Conservation (phyloP, 2,888 invertebrate species). For the Trachelus stipa region DNA sequence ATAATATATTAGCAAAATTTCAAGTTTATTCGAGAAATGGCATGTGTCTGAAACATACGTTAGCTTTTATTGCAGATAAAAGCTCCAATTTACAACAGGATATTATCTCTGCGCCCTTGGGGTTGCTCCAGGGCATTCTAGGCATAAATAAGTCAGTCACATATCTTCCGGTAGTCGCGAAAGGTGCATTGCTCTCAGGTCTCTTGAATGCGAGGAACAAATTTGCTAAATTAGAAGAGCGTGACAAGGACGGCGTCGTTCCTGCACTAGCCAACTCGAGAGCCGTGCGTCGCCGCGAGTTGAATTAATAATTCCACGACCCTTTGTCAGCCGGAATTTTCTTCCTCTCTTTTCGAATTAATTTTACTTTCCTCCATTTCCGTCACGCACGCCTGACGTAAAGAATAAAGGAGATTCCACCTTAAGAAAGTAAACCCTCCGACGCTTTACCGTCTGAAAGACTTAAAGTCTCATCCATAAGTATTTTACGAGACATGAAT, state of each 20-base stretch:
- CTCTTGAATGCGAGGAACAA: constrained; percentile 19
- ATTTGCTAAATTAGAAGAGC: constrained; percentile 19
- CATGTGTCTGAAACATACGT: not conserved
- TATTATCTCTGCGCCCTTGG: not conserved
- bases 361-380: constrained; percentile 8
- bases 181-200: not conserved
- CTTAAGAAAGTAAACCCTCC: not conserved
- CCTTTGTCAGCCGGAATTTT: not conserved
- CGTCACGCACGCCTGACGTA: not conserved
- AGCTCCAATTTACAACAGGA: not conserved
- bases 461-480: not conserved
- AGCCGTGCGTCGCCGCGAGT: not conserved
- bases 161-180: not conserved
- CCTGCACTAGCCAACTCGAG: not conserved
- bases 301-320: not conserved
- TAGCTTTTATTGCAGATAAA: not conserved
- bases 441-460: not conserved
- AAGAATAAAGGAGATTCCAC: not conserved
- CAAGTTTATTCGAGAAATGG: not conserved
- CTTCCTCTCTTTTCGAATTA: constrained; percentile 11
- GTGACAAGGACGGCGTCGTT: constrained; percentile 16
- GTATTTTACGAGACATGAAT: not conserved
- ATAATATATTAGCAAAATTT: not conserved
- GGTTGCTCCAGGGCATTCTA: not conserved
- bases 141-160: not conserved